Evolutionary conservation across 2,888 invertebrate species (phyloP).

Genomic region (Aethes cnicana): DNA sequence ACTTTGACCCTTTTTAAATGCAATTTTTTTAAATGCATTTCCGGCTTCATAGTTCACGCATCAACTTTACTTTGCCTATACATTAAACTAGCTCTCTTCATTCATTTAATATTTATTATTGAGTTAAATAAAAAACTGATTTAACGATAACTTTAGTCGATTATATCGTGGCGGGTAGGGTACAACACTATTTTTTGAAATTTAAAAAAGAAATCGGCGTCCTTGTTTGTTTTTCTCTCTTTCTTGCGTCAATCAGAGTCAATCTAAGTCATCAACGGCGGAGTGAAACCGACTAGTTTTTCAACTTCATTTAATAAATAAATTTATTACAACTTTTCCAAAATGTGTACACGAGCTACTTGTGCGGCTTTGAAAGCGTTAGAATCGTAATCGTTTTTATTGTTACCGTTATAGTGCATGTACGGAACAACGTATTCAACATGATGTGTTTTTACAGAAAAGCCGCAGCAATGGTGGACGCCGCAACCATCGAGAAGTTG

Average conservation of each 20-base stretch:
- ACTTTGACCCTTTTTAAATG: conserved; percentile 41
- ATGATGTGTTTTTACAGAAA: conserved; percentile 80
- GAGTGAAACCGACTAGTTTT: background rate
- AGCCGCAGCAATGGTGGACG: conserved; percentile 94
- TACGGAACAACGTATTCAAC: conserved; percentile 5
- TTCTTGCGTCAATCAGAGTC: conserved; percentile 32
- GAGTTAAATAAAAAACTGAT: background rate
- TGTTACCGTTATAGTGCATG: conserved; percentile 2
- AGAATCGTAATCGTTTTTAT: conserved; percentile 47
- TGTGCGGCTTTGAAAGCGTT: conserved; percentile 77
- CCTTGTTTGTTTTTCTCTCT: conserved; percentile 21
- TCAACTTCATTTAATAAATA: background rate
- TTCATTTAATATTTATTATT: background rate
- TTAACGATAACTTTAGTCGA: conserved; percentile 2
- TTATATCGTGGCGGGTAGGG: conserved; percentile 37
- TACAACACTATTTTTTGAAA: conserved; percentile 60
- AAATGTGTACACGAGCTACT: conserved; percentile 76
- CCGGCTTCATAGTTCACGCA: conserved; percentile 5
- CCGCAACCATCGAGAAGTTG: conserved; percentile 94
- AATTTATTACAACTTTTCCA: conserved; percentile 33
- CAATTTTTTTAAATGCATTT: conserved; percentile 29
- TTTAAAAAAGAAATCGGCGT: conserved; percentile 39
- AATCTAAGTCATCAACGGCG: background rate
- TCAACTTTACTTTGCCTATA: conserved; percentile 8
- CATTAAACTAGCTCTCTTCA: background rate